phyloP scores from a whole-genome alignment of 2,888 invertebrate species.

The Neoascia interrupta region DNA sequence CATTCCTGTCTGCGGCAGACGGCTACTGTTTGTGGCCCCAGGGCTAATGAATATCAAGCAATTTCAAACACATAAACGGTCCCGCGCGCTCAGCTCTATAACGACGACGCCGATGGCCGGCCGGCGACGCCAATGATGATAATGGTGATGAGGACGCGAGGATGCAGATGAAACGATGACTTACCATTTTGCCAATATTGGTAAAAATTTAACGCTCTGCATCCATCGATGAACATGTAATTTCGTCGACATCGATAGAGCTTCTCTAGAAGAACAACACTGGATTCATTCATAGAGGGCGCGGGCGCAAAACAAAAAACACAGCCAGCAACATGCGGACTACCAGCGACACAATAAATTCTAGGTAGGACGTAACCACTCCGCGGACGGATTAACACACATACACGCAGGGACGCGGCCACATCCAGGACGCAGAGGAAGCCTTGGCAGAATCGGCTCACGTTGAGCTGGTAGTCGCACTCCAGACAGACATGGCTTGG shows the following conservation, averaged over 20 bases:
- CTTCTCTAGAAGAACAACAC: conserved; percentile 32
- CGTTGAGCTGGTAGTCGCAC: too few species aligned
- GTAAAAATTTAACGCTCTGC: conserved; percentile 60
- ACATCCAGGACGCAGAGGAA: neutral
- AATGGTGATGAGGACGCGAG: conserved; percentile 46
- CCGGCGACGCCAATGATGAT: conserved; percentile 31
- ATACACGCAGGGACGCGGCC: too few species aligned
- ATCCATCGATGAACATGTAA: conserved; percentile 62
- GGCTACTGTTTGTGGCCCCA: conserved; percentile 68
- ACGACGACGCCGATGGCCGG: conserved; percentile 5
- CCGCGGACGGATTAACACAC: conserved; percentile 1
- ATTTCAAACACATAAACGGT: conserved; percentile 68
- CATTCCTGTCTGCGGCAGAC: conserved; percentile 68
- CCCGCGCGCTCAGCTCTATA: conserved; percentile 22
- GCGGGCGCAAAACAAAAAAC: conserved; percentile 39
- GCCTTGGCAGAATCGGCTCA: conserved; percentile 4
- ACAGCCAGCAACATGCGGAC: conserved; percentile 16
- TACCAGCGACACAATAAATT: conserved; percentile 62
- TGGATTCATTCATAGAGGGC: conserved; percentile 62
- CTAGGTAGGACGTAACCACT: conserved; percentile 60
- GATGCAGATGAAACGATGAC: conserved; percentile 61
- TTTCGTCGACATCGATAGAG: conserved; percentile 59
- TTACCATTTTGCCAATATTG: conserved; percentile 69
- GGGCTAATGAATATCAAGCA: conserved; percentile 70
- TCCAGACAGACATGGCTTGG: conserved; percentile 47